Conservation (phyloP, 2,888 invertebrate species). For the Seira musarum region DNA sequence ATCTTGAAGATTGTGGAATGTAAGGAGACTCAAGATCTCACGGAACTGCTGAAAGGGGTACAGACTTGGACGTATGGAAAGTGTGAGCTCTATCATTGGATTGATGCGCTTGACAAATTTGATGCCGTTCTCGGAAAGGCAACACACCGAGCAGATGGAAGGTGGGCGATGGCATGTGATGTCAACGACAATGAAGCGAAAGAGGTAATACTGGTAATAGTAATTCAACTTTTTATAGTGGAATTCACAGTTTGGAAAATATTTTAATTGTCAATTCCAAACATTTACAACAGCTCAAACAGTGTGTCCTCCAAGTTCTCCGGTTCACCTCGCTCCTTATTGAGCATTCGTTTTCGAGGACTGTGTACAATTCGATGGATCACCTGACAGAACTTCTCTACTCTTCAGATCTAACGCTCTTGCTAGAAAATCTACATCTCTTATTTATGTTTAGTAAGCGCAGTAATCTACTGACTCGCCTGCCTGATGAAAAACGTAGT, state of each 20-base stretch:
- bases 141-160: conserved; percentile 78
- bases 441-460: conserved; percentile 91
- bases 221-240: neutral
- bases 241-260: neutral
- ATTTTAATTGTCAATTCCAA: neutral
- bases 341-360: conserved; percentile 89
- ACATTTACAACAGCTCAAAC: conserved; percentile 78
- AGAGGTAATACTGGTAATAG: conserved; percentile 72
- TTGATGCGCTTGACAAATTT: conserved; percentile 84
- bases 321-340: conserved; percentile 88
- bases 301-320: conserved; percentile 81
- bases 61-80: conserved; percentile 90
- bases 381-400: conserved; percentile 83
- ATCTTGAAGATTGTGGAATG: conserved; percentile 82
- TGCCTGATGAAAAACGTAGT: conserved; percentile 81
- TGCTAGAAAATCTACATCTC: conserved; percentile 87
- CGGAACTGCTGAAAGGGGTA: conserved; percentile 81
- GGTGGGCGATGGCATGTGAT: conserved; percentile 84
- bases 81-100: conserved; percentile 90
- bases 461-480: conserved; percentile 87
- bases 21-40: conserved; percentile 74
- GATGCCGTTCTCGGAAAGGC: conserved; percentile 84
- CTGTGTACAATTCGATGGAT: conserved; percentile 90
- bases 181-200: conserved; percentile 76
- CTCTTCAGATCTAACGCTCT: conserved; percentile 86